These are phyloP conservation scores for Callipepla californica DNA, from an alignment of 2,113 vertebrate genomes.

Conservation along the genomic window DNA sequence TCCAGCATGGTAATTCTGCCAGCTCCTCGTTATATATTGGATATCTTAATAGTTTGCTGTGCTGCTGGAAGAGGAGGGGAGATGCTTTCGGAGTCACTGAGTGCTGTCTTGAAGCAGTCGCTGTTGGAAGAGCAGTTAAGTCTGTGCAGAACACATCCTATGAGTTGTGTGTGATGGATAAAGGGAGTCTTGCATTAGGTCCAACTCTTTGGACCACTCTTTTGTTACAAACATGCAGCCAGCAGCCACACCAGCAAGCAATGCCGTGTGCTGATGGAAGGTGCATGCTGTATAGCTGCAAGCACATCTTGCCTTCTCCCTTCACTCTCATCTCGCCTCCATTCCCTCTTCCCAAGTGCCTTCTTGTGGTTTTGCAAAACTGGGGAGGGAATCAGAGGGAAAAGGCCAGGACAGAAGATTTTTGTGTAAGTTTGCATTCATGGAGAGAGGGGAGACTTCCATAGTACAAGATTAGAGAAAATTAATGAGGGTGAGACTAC, in stretches of 20 bases:
- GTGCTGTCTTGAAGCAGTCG: not conserved
- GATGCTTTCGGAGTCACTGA: not conserved
- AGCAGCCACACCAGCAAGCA: not conserved
- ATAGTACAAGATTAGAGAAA: not conserved
- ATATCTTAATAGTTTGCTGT: slow-evolving; percentile 28
- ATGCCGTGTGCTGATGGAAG: not conserved
- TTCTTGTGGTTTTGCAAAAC: not conserved
- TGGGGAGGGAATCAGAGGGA: not conserved
- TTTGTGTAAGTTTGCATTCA: not conserved
- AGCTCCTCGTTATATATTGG: not conserved
- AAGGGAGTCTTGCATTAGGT: slow-evolving; percentile 19
- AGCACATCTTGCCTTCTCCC: not conserved
- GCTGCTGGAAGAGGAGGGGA: not conserved
- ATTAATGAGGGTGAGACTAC: not conserved
- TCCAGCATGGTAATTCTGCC: slow-evolving; percentile 58
- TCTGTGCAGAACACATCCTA: slow-evolving; percentile 47
- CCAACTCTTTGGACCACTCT: slow-evolving; percentile 25
- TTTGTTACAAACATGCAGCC: slow-evolving; percentile 24
- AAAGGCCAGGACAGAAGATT: not conserved
- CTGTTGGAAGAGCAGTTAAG: not conserved
- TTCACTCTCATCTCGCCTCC: not conserved
- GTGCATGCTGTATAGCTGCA: not conserved
- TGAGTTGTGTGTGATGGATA: slow-evolving; percentile 43
- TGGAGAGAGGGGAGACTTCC: not conserved
- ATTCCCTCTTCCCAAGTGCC: not conserved